Conservation (phyloP, 2,888 invertebrate species). For the Biston betularia region DNA sequence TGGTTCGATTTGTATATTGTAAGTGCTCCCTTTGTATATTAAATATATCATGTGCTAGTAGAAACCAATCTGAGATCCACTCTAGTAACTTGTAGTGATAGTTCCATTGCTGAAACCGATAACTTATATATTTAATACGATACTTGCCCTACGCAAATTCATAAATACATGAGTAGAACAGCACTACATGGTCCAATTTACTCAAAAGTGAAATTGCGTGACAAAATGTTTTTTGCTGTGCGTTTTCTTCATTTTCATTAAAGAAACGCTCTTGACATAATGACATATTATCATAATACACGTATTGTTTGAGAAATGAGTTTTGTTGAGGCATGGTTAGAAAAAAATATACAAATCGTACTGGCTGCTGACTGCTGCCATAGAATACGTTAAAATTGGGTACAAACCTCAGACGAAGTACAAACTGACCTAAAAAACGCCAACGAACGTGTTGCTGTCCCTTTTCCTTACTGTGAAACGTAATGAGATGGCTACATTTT, state of each 20-base stretch:
- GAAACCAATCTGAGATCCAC: neutral
- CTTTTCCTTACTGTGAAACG: too few relatives aligned
- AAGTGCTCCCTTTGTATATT: too few relatives aligned
- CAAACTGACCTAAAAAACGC: too few relatives aligned
- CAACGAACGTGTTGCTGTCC: too few relatives aligned
- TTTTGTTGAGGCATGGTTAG: neutral
- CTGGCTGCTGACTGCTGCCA: too few relatives aligned
- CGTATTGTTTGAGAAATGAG: neutral
- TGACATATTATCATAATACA: neutral
- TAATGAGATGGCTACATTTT: too few relatives aligned
- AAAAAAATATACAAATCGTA: too few relatives aligned
- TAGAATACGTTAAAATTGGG: too few relatives aligned
- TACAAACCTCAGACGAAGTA: too few relatives aligned
- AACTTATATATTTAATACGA: neutral
- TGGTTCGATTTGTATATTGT: conserved; percentile 3
- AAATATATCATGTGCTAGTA: neutral
- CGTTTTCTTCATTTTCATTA: neutral
- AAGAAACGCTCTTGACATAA: neutral
- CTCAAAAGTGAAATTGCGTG: neutral
- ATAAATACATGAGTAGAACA: neutral
- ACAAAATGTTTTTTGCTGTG: neutral
- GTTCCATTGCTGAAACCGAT: neutral
- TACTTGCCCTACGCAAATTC: neutral
- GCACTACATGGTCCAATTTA: neutral
- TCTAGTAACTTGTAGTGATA: neutral